These are phyloP conservation scores for Alloscopus bannaensis DNA, from an alignment of 2,888 invertebrate genomes.

Conservation along the genomic window DNA sequence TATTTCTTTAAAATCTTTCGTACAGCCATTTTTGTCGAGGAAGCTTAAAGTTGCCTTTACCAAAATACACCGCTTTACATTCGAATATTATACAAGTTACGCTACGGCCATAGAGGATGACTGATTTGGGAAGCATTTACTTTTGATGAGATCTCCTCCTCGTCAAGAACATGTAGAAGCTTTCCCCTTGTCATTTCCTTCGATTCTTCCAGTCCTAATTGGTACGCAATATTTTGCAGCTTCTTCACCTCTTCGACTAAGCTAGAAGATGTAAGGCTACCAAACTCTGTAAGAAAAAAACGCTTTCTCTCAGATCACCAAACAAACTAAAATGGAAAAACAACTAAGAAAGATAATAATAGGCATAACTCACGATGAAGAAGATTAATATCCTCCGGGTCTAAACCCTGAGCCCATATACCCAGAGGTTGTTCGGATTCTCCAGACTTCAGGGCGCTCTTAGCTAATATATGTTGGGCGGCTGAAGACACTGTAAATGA, in stretches of 20 bases:
- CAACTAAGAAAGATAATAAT: not conserved
- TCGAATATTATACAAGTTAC: not conserved
- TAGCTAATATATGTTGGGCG: slow-evolving; percentile 70
- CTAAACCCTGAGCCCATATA: slow-evolving; percentile 83
- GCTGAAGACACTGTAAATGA: slow-evolving; percentile 77
- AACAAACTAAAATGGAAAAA: slow-evolving; percentile 20
- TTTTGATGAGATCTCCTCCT: slow-evolving; percentile 55
- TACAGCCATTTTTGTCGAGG: no score
- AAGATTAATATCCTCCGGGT: slow-evolving; percentile 84
- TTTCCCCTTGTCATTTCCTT: slow-evolving; percentile 98
- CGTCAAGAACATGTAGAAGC: slow-evolving; percentile 86
- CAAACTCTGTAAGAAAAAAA: slow-evolving; percentile 76
- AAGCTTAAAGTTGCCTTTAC: no score
- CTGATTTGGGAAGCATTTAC: slow-evolving; percentile 32
- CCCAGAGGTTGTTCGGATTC: slow-evolving; percentile 78
- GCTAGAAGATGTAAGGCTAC: slow-evolving; percentile 84
- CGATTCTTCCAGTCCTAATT: slow-evolving; percentile 94
- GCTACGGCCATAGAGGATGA: slow-evolving; percentile 49
- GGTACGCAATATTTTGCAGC: slow-evolving; percentile 95
- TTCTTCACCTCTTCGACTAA: slow-evolving; percentile 95
- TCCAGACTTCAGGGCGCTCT: slow-evolving; percentile 69
- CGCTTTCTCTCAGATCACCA: slow-evolving; percentile 26
- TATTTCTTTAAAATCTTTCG: no score
- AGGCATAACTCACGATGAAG: slow-evolving; percentile 87
- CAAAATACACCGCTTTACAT: not conserved